Base-by-base conservation (phyloP, 1,140 invertebrate genomes). In the Mamestra configurata region DNA sequence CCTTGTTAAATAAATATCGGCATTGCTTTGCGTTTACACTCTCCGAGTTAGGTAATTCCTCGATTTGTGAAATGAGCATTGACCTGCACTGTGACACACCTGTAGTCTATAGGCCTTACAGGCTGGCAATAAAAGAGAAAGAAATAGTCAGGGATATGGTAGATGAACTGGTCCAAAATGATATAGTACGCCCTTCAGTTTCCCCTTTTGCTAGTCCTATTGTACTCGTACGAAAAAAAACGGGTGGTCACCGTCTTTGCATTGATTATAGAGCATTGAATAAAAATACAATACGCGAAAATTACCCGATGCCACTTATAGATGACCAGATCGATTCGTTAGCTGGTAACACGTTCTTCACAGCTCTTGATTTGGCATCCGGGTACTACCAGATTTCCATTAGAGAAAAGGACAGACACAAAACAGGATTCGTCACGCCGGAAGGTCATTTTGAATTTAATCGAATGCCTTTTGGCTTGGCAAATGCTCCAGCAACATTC, bases 101-200 rank as follows among this genome's bases (percentile, higher is more conserved):
- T 20, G 51, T 53, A 22, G 51, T 53, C 6, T 53, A 53, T 22
- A 53, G 51, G 18, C 51, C 51, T 8, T 53, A 53, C 15, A 8
- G 51, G 8, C 15, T 53, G 8, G 51, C 51, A 18, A 20, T 24
- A 27, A 57, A 57, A 24, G 53, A 57, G 18, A 57, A 57, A 24
- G 53, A 57, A 57, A 27, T 57, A 24, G 53, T 57, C 10, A 57
- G 53, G 22, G 53, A 57, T 1, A 57, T 57, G 53, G 10, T 57
- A 18, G 22, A 57, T 57, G 53, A 57, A 18, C 22, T 57, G 11
- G 15, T 57, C 8, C 15, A 57, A 57, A 57, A 57, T 27, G 22
- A 57, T 11, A 57, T 57, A 18, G 22, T 57, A 1, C 15, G 53
- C 1, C 53, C 53, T 18, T 57, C 53, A 18, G 18, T 18, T 0